Evolutionary conservation across 2,113 vertebrate genomes (phyloP).

Genomic region (Tragulus kanchil): DNA sequence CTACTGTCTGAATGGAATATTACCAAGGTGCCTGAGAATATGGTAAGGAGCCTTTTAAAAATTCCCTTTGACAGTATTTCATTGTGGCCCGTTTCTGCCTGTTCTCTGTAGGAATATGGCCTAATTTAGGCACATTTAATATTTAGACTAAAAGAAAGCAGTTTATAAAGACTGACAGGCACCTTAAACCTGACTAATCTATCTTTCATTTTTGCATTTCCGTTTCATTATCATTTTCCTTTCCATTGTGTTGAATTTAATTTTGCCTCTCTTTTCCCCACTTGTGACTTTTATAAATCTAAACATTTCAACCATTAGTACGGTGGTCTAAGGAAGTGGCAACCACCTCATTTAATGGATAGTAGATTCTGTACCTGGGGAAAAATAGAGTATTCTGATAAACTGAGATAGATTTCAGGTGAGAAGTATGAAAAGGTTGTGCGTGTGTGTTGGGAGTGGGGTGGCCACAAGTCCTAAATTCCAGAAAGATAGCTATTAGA

Average conservation of each 20-base stretch:
- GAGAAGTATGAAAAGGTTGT: background rate
- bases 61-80: background rate
- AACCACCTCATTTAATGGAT: background rate
- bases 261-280: background rate
- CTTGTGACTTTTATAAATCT: constrained; percentile 17
- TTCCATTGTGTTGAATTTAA: background rate
- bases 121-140: constrained; percentile 62
- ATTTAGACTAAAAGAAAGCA: constrained; percentile 67
- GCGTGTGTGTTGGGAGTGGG: background rate
- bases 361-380: background rate
- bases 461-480: background rate
- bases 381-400: background rate
- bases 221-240: background rate
- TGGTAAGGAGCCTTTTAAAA: background rate
- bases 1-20: too few relatives aligned
- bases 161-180: background rate
- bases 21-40: too few relatives aligned
- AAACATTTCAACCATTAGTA: background rate
- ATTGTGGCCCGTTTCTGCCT: background rate
- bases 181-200: background rate
- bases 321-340: background rate
- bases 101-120: constrained; percentile 57
- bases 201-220: background rate
- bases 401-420: background rate
- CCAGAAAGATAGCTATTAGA: background rate